Evolutionary conservation across 2,888 invertebrate genomes (phyloP).

Genomic region (Acronicta alni): DNA sequence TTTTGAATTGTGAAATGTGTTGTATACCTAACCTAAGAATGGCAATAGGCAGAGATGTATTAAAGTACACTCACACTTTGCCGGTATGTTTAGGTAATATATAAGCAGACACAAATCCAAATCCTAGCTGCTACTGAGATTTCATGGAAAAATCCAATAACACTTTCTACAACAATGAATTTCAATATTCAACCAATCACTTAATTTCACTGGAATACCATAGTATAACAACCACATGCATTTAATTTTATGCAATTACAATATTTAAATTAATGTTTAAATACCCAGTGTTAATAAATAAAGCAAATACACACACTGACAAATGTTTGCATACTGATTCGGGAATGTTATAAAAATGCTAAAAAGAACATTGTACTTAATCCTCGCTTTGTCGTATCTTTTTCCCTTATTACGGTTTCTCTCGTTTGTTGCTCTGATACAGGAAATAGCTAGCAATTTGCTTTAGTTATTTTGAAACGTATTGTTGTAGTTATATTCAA

Average conservation of each 20-base stretch:
- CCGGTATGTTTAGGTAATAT: no score
- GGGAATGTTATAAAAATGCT: constrained; percentile 45
- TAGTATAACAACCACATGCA: neutral
- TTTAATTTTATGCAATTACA: constrained; percentile 9
- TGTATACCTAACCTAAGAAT: no score
- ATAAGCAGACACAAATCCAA: no score
- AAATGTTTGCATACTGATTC: constrained; percentile 50
- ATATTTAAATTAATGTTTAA: constrained; percentile 14
- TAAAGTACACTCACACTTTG: no score
- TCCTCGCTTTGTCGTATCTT: constrained; percentile 37
- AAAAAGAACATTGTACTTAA: constrained; percentile 39
- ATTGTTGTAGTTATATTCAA: neutral
- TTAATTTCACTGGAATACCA: neutral
- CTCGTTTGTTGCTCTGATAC: constrained; percentile 18
- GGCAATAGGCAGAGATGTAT: no score
- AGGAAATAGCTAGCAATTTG: constrained; percentile 19
- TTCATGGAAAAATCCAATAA: no score
- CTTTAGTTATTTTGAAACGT: constrained; percentile 13
- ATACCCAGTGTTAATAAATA: constrained; percentile 29
- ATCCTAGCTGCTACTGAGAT: no score
- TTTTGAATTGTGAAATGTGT: no score
- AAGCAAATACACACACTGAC: constrained; percentile 44
- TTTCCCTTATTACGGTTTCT: constrained; percentile 32
- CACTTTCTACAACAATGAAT: neutral
- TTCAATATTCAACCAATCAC: neutral